Conservation (phyloP, 2,888 invertebrate species). For the Cenopis cana region DNA sequence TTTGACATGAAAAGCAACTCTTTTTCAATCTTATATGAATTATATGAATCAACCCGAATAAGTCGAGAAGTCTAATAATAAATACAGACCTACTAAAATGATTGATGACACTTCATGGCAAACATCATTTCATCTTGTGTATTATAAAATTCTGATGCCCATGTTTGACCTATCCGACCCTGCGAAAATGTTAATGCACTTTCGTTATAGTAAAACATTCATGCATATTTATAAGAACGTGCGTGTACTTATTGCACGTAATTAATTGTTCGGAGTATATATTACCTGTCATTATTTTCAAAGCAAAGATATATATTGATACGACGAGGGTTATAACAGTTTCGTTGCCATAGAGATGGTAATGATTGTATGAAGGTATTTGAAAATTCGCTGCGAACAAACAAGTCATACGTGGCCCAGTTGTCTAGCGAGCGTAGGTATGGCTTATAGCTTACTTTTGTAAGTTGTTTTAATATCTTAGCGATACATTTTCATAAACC, state of each 20-base stretch:
- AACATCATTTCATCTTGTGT: constrained; percentile 33
- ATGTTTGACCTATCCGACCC: constrained; percentile 32
- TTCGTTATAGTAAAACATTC: constrained; percentile 27
- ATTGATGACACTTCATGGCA: constrained; percentile 37
- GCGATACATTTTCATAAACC: no score
- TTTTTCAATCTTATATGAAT: no score
- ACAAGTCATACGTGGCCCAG: no score
- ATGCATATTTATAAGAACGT: constrained; percentile 19
- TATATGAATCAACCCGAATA: no score
- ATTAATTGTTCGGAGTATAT: neutral
- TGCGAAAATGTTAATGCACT: constrained; percentile 40
- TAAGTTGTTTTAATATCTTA: no score
- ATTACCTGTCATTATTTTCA: neutral
- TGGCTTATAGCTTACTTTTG: no score
- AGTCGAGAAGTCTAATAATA: no score
- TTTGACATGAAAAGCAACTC: neutral
- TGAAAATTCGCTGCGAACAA: no score
- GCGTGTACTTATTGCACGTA: neutral
- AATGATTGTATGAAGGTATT: no score
- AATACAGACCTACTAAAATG: constrained; percentile 20
- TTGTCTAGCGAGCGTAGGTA: no score
- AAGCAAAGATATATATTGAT: neutral
- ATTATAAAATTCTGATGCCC: constrained; percentile 28
- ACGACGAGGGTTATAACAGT: no score
- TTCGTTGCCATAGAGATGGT: no score